These are phyloP conservation scores for Actenoides lindsayi DNA, from an alignment of 2,113 vertebrate genomes.

Conservation along the genomic window DNA sequence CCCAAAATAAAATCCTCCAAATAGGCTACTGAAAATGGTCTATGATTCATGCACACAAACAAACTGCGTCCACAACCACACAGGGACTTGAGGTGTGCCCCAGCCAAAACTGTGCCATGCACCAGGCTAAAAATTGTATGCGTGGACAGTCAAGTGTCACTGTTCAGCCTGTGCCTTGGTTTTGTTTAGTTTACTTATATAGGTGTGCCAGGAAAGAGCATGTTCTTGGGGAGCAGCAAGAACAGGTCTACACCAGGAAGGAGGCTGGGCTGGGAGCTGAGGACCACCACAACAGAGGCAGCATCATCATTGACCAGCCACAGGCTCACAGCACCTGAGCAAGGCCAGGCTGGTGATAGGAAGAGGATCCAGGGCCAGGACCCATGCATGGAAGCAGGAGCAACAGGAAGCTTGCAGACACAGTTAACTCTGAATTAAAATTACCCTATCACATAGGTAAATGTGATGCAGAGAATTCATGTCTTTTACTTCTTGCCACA, in stretches of 20 bases:
- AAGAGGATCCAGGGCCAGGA: neutral
- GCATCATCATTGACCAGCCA: accelerated
- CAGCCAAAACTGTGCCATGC: neutral
- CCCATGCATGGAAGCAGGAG: neutral
- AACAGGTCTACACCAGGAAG: neutral
- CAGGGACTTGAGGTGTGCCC: too few relatives aligned
- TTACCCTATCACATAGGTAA: neutral
- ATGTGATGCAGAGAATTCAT: neutral
- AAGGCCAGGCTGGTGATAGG: accelerated
- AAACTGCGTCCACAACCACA: neutral
- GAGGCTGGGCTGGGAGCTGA: neutral
- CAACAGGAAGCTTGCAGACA: neutral
- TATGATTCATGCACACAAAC: neutral
- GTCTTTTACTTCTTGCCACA: neutral
- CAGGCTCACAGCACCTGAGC: neutral
- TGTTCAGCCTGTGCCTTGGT: neutral
- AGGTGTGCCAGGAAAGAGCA: neutral
- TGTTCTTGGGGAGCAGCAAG: neutral
- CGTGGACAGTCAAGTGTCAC: neutral
- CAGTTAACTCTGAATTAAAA: neutral
- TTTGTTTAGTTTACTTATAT: neutral
- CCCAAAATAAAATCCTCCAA: neutral
- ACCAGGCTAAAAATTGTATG: neutral
- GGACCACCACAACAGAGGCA: neutral
- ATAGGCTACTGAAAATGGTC: accelerated